Conservation (phyloP, 2,888 invertebrate species). For the Linyphia triangularis region DNA sequence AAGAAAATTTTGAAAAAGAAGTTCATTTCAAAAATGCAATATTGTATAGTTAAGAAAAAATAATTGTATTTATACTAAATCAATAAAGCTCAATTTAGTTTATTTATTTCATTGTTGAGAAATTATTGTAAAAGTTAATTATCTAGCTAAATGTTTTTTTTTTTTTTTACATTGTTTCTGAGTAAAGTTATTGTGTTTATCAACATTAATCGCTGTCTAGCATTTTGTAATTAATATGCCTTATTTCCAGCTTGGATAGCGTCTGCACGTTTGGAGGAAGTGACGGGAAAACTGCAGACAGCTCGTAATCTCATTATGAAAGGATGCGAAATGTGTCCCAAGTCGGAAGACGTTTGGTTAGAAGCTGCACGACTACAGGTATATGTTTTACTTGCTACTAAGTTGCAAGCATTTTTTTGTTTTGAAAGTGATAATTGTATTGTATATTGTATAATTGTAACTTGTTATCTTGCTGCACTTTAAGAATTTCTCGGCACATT, state of each 20-base stretch:
- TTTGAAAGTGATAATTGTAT: too few relatives aligned
- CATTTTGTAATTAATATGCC: neutral
- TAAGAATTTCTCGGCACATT: too few relatives aligned
- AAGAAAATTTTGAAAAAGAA: neutral
- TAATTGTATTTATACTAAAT: too few relatives aligned
- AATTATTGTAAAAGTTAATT: neutral
- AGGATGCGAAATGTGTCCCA: conserved; percentile 94
- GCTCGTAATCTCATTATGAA: conserved; percentile 99
- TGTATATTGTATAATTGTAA: too few relatives aligned
- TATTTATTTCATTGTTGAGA: neutral
- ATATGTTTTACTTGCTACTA: too few relatives aligned
- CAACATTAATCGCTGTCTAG: too few relatives aligned
- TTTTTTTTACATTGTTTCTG: too few relatives aligned
- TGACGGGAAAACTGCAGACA: conserved; percentile 96
- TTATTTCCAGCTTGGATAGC: conserved; percentile 93
- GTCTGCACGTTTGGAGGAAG: conserved; percentile 97
- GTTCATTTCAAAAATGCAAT: neutral
- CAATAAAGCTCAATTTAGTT: too few relatives aligned
- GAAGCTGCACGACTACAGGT: conserved; percentile 93
- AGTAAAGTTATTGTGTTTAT: too few relatives aligned
- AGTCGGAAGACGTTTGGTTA: conserved; percentile 98
- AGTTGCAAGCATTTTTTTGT: too few relatives aligned
- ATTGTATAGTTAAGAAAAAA: neutral
- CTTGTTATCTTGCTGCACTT: too few relatives aligned
- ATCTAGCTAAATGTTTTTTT: neutral